Conservation (phyloP, 37 sponge, comb jelly and placozoan genomes). For the Mnemiopsis leidyi region DNA sequence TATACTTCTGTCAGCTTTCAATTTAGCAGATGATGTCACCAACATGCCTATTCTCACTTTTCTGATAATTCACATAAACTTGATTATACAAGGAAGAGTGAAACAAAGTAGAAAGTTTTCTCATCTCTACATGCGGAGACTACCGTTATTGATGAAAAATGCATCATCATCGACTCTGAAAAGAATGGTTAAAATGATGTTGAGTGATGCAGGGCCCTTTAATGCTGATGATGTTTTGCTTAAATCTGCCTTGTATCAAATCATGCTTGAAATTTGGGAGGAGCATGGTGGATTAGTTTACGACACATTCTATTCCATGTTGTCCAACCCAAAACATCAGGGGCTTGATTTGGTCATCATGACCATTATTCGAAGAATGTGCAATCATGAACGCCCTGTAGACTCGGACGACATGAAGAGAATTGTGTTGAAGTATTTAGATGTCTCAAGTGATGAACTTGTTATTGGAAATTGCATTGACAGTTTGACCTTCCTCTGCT, state of each 20-base stretch:
- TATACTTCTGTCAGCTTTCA: not conserved
- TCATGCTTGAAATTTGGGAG: constrained; percentile 5
- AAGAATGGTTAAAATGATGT: not conserved
- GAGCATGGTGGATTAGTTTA: constrained; percentile 51
- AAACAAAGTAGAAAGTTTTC: not conserved
- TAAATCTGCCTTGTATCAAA: not conserved
- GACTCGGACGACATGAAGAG: not conserved
- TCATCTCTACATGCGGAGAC: not conserved
- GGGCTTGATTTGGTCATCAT: not conserved
- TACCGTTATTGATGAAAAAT: not conserved
- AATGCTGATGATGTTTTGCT: not conserved
- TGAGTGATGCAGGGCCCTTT: not conserved
- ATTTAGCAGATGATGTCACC: constrained; percentile 2
- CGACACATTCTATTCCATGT: not conserved
- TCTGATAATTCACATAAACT: not conserved
- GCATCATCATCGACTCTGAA: not conserved
- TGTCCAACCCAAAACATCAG: not conserved
- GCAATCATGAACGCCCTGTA: not conserved
- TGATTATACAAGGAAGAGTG: not conserved
- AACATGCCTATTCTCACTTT: constrained; percentile 53
- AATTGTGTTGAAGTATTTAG: not conserved
- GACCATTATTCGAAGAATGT: not conserved
- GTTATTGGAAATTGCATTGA: constrained; percentile 39
- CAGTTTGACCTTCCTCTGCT: constrained; percentile 15
- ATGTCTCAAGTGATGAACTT: not conserved